Percentiles rank a stretch among this genome's conserved stretches.
Conservation (phyloP, 1,140 invertebrate genomes). For the Heterodera carotae region DNA sequence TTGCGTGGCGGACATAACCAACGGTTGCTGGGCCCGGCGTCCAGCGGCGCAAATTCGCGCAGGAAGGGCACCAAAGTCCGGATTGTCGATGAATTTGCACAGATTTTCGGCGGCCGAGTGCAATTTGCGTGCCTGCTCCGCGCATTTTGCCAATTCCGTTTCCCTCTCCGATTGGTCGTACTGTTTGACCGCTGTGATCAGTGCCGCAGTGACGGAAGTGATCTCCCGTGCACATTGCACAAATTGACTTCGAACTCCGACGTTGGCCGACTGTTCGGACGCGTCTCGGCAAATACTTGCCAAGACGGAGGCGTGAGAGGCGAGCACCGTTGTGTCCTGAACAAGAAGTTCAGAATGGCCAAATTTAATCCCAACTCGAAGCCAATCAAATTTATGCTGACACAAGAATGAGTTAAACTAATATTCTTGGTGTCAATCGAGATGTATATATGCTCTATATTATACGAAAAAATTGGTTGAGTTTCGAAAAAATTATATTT, state of each 20-base stretch:
- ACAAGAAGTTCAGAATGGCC: neutral
- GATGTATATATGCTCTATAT: no score
- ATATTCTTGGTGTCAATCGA: no score
- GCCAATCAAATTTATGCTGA: neutral
- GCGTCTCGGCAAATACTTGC: slow-evolving; percentile 91
- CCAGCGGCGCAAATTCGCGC: slow-evolving; percentile 81
- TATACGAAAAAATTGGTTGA: no score
- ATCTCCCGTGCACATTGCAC: slow-evolving; percentile 96
- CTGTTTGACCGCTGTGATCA: slow-evolving; percentile 93
- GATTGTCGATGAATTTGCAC: slow-evolving; percentile 86
- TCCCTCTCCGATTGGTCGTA: slow-evolving; percentile 67
- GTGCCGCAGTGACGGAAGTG: slow-evolving; percentile 87
- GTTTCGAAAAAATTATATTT: no score
- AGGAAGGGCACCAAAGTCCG: slow-evolving; percentile 87
- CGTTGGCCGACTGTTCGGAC: slow-evolving; percentile 86
- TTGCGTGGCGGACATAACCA: slow-evolving; percentile 78
- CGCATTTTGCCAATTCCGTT: slow-evolving; percentile 73
- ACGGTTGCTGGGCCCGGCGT: slow-evolving; percentile 78
- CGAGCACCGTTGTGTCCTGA: slow-evolving; percentile 80
- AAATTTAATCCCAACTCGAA: neutral
- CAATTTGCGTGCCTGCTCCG: slow-evolving; percentile 80
- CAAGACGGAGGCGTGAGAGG: slow-evolving; percentile 90
- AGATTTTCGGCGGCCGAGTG: slow-evolving; percentile 87
- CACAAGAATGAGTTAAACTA: no score
- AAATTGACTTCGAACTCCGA: slow-evolving; percentile 91